Base-by-base conservation (phyloP, 2,113 vertebrate species). In the Fukomys damarensis region DNA sequence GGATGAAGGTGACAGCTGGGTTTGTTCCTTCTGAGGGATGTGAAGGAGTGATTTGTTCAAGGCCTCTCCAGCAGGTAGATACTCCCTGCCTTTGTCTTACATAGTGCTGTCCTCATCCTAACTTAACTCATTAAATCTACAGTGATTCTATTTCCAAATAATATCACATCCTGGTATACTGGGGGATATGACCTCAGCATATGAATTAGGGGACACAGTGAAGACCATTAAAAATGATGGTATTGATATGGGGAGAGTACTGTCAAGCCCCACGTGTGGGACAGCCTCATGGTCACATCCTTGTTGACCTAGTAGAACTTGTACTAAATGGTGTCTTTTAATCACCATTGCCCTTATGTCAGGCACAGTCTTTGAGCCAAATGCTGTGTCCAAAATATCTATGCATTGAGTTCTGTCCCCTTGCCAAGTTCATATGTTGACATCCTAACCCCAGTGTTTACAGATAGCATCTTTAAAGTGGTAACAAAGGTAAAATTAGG, bases 71-170 rank as follows among this genome's bases (percentile, higher is more conserved):
- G 24, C 70, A 19, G 46, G 30, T 32, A 52, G 46, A 32, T 56
- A 91, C n/a, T 77, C 70, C 90, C 46, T 81, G 46, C 1, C 0
- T 90, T 90, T 66, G 54, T 80, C 70, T 91, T 32, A 72, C 19
- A 86, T 14, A 5, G 24, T 12, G 49, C 79, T 91, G 28, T 35
- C 20, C 52, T 79, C 35, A 85, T 70, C 7, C 22, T 88, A 77
- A 38, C n/a, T n/a, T 70, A 72, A 66, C 19, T 76, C 54, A 86
- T 74, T 91, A 76, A 2, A 63, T 19, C 49, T 80, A 41, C 32
- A 96, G 32, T 72, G 56, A 76, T 52, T 49, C 65, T 82, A 41
- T 65, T 91, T 87, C 28, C 76, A 96, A 96, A 86, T 80, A 94
- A 82, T 12, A 16, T 58, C 76, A 66, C 32, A 90, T 46, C 63